phyloP scores from a whole-genome alignment of 37 sponge, comb jelly and placozoan species.

The Aplysina aerophoba region DNA sequence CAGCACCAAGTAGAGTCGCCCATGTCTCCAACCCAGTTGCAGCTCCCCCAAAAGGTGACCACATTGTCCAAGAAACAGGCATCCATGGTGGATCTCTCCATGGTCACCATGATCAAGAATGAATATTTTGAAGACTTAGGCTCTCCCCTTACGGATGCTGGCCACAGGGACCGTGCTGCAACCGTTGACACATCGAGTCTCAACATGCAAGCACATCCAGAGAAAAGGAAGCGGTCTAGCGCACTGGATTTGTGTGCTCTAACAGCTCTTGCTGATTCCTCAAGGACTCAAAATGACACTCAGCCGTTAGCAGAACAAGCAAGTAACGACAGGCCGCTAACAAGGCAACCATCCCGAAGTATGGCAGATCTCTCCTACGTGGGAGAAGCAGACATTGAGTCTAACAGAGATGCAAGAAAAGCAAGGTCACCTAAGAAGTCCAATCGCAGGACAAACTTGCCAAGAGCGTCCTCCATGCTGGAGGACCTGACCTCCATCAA shows the following conservation, averaged over 20 bases:
- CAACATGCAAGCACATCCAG: not conserved
- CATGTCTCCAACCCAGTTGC: not conserved
- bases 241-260: constrained; percentile 11
- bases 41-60: not conserved
- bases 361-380: constrained; percentile 28
- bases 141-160: not conserved
- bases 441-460: not conserved
- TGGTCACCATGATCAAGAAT: constrained; percentile 23
- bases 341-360: not conserved
- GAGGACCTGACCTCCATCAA: constrained; percentile 20
- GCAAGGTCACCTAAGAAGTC: not conserved
- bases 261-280: not conserved
- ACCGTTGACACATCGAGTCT: not conserved
- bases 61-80: constrained; percentile 26
- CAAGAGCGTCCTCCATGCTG: constrained; percentile 22
- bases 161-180: not conserved
- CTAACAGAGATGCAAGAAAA: not conserved
- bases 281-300: not conserved
- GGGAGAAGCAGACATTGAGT: constrained; percentile 23
- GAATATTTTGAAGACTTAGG: not conserved
- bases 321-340: not conserved
- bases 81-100: constrained; percentile 21
- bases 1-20: not conserved
- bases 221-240: not conserved
- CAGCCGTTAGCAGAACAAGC: not conserved